A percentile compares a stretch with the other conserved stretches of the same genome.
Evolutionary conservation across 2,113 vertebrate genomes (phyloP).

Genomic region (Toxostoma redivivum): DNA sequence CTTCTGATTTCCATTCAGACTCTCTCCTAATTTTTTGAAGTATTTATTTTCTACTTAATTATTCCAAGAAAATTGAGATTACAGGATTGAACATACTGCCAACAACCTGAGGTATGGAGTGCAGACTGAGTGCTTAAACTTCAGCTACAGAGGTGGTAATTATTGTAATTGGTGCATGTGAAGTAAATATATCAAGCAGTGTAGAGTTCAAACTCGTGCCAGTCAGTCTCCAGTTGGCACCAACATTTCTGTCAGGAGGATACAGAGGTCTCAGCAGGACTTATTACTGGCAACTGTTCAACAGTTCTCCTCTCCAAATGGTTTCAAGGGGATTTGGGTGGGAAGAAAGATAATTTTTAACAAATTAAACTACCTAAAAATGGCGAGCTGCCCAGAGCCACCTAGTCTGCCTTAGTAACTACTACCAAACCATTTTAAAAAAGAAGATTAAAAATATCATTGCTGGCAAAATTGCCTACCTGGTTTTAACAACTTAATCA

Average conservation of each 20-base stretch:
- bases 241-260: conserved; percentile 36
- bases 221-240: conserved; percentile 57
- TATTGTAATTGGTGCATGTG: conserved; percentile 50
- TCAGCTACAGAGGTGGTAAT: conserved; percentile 47
- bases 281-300: conserved; percentile 52
- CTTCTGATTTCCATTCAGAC: neutral
- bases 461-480: neutral
- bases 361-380: conserved; percentile 63
- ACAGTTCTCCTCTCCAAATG: conserved; percentile 51
- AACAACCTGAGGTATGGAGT: conserved; percentile 34
- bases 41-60: conserved; percentile 15
- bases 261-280: conserved; percentile 55
- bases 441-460: neutral
- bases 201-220: conserved; percentile 46
- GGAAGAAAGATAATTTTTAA: conserved; percentile 57
- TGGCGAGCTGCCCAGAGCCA: conserved; percentile 51
- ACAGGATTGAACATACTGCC: conserved; percentile 1
- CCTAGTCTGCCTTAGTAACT: conserved; percentile 30
- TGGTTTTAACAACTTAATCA: neutral
- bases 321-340: conserved; percentile 52
- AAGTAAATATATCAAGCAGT: conserved; percentile 25
- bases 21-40: neutral
- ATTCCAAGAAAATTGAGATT: conserved; percentile 33
- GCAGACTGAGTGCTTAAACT: neutral
- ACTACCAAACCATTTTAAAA: neutral